A percentile compares a stretch with the other conserved stretches of the same genome.
Evolutionary conservation across 2,113 vertebrate genomes (phyloP).

Genomic region (Psophia crepitans): DNA sequence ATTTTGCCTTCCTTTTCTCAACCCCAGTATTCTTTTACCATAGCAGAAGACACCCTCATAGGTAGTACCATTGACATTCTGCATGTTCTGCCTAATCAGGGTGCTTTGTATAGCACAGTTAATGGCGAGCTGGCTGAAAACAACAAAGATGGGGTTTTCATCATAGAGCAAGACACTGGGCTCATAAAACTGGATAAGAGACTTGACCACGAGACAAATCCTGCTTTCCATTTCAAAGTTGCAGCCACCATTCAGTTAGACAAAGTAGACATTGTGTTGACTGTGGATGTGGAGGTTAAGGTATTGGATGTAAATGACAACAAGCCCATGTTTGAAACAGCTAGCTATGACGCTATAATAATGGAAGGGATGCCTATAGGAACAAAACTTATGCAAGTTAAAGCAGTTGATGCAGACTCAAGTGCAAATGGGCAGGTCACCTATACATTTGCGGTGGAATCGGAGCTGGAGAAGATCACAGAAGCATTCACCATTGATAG

Average conservation of each 20-base stretch:
- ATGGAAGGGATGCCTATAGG: constrained; percentile 92
- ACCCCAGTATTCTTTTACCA: constrained; percentile 85
- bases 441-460: constrained; percentile 82
- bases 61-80: constrained; percentile 86
- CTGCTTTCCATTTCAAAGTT: constrained; percentile 88
- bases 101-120: constrained; percentile 79
- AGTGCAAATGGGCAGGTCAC: constrained; percentile 93
- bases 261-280: constrained; percentile 84
- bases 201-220: constrained; percentile 85
- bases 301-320: constrained; percentile 94
- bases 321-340: constrained; percentile 87
- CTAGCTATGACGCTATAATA: constrained; percentile 84
- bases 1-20: constrained; percentile 87
- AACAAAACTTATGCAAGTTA: constrained; percentile 88
- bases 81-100: constrained; percentile 75
- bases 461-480: constrained; percentile 72
- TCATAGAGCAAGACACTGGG: constrained; percentile 88
- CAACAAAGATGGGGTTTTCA: constrained; percentile 85
- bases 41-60: constrained; percentile 87
- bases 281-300: constrained; percentile 87
- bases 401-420: constrained; percentile 85
- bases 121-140: constrained; percentile 86
- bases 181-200: constrained; percentile 90
- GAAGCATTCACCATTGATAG: constrained; percentile 87
- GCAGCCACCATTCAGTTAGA: constrained; percentile 82